Conservation (phyloP, 2,113 vertebrate genomes). For the Neolamprologus toae region DNA sequence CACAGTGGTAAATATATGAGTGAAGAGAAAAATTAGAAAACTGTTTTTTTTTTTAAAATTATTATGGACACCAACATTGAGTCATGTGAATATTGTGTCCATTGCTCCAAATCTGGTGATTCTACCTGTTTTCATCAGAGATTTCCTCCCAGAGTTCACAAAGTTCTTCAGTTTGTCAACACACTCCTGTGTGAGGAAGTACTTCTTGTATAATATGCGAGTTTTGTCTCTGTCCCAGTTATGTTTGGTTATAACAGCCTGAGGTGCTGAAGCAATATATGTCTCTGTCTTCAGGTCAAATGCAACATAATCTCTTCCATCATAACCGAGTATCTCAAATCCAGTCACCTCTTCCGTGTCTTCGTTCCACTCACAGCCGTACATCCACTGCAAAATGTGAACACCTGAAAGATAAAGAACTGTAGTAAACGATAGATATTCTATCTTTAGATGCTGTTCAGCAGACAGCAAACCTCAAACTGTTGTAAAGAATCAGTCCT, state of each 20-base stretch:
- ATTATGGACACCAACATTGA: accelerated
- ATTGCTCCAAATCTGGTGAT: neutral
- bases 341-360: neutral
- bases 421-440: neutral
- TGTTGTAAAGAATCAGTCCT: neutral
- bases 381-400: neutral
- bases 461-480: neutral
- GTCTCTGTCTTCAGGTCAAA: neutral
- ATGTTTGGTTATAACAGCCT: neutral
- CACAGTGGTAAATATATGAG: accelerated
- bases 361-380: neutral
- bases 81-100: neutral
- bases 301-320: accelerated
- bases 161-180: neutral
- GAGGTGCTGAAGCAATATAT: neutral
- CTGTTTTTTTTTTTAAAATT: accelerated
- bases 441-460: neutral
- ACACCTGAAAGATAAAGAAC: neutral
- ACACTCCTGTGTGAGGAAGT: neutral
- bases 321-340: neutral
- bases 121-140: slow-evolving; percentile 7
- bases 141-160: neutral
- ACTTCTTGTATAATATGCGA: neutral
- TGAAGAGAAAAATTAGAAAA: neutral
- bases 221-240: neutral